Conservation (phyloP, 2,888 invertebrate genomes). For the Papilio demoleus region DNA sequence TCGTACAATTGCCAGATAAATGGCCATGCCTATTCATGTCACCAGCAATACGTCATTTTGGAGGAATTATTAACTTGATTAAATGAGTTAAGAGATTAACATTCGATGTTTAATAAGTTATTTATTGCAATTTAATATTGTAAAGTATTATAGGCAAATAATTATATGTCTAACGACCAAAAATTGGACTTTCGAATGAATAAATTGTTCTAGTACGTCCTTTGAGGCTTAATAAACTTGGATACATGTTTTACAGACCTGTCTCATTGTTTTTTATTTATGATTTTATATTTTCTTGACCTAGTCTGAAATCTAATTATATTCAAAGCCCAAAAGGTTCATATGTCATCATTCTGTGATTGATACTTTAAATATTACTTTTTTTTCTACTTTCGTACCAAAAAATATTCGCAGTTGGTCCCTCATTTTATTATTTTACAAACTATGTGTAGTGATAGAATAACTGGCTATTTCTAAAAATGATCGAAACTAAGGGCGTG, state of each 20-base stretch:
- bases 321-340: neutral
- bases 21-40: conserved; percentile 45
- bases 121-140: conserved; percentile 1
- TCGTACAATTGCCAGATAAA: conserved; percentile 59
- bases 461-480: conserved; percentile 1
- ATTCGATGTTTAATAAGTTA: conserved; percentile 14
- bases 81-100: conserved; percentile 11
- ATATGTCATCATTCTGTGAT: neutral
- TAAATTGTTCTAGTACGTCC: neutral
- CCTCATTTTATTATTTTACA: neutral
- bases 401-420: neutral
- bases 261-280: neutral
- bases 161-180: neutral
- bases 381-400: no score
- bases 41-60: conserved; percentile 34
- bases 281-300: neutral
- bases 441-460: neutral
- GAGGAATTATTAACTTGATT: conserved; percentile 20
- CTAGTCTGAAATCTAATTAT: neutral
- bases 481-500: conserved; percentile 36
- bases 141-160: neutral
- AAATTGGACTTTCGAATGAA: neutral
- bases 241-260: neutral
- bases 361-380: neutral
- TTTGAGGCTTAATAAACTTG: neutral